These are phyloP conservation scores for Rhagonycha lutea DNA, from an alignment of 2,888 invertebrate species.

Conservation along the genomic window DNA sequence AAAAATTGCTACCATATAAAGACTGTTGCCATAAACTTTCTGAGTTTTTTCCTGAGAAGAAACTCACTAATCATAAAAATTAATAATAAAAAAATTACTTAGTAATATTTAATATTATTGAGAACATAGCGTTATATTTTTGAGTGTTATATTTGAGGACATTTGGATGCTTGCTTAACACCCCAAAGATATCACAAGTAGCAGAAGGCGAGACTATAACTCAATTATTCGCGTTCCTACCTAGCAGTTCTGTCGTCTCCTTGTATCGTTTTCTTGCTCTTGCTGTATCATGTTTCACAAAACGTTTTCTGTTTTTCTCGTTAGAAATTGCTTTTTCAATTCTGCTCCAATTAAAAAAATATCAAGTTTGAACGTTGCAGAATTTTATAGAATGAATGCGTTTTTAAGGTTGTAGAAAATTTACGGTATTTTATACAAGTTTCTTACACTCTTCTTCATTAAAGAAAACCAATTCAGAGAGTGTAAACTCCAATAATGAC, in stretches of 20 bases:
- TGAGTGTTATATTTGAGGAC: constrained; percentile 3
- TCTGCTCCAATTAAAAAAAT: constrained; percentile 9
- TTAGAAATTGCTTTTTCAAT: constrained; percentile 25
- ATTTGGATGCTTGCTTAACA: constrained; percentile 22
- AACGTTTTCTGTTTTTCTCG: constrained; percentile 28
- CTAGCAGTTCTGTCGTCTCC: constrained; percentile 37
- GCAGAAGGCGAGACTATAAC: constrained; percentile 52
- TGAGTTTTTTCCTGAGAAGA: too few relatives aligned
- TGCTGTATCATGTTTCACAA: constrained; percentile 15
- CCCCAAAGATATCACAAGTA: constrained; percentile 46
- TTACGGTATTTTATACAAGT: neutral
- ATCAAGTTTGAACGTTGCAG: constrained; percentile 10
- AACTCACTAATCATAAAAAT: neutral
- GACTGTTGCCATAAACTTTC: too few relatives aligned
- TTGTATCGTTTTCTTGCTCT: constrained; percentile 15
- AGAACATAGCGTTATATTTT: neutral
- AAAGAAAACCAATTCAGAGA: neutral
- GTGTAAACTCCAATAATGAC: neutral
- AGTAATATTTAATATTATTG: neutral
- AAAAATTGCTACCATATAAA: too few relatives aligned
- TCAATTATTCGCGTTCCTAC: constrained; percentile 52
- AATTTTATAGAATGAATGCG: constrained; percentile 3
- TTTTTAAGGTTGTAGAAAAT: neutral
- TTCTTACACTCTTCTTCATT: neutral
- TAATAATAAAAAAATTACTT: neutral